Base-by-base conservation (phyloP, 2,113 vertebrate genomes). In the Tichodroma muraria region DNA sequence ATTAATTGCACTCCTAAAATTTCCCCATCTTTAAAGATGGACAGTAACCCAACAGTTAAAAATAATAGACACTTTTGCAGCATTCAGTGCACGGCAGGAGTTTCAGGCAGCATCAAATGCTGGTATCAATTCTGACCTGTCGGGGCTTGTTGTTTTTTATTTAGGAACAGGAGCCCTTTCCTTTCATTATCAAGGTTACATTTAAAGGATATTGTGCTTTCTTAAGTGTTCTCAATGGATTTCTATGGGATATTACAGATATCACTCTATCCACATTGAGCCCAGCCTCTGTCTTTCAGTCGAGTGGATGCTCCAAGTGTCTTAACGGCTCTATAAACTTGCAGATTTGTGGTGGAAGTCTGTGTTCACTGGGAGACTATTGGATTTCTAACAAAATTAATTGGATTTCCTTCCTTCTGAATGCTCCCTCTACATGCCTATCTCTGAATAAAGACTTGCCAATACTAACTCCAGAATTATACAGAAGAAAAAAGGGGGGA, bases 111-210 rank as follows among this genome's bases (percentile, higher is more conserved):
- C 60, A 80, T 52, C 85, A 84, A 84, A 76, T 85, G 44, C 64
- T 88, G 73, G 89, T 83, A 88, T 95, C 86, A 96, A 42, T 80
- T 93, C 84, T 12, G 16, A 94, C 47, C 73, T 87, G 92, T 85
- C 52, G 79, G 65, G 80, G 82, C 79, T 94, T 95, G 91, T 95
- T 95, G 80, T 66, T 95, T 94, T 95, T 95, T 94, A 88, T 95
- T 97, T 95, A 92, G 85, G 86, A 96, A 95, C 78, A 60, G 53
- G 80, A 85, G 40, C 75, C 66, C 69, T 91, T 96, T 94, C 76
- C 89, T 95, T 97, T 95, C 72, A 95, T 95, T 97, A 97, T 69
- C 88, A 76, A 89, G 83, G 86, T 89, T 94, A 81, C 83, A 89
- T 96, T 97, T 95, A 95, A 96, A 97, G 93, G 73, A 89, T 90